phyloP scores from a whole-genome alignment of 2,797 vertebrate genomes.

The Myotis vivesi region DNA sequence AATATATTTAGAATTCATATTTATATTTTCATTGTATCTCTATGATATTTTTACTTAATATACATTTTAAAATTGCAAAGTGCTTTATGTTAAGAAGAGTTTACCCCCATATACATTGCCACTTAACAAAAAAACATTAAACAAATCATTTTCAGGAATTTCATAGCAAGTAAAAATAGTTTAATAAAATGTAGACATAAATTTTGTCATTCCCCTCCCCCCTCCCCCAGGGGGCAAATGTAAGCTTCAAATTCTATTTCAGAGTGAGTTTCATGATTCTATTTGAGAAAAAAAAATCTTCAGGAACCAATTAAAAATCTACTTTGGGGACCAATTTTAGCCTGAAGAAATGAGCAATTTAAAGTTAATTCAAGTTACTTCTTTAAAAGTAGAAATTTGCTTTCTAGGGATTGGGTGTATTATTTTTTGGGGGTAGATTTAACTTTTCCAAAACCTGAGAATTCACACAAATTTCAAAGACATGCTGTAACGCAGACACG shows the following conservation, averaged over 20 bases:
- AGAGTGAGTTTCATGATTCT: conserved; percentile 45
- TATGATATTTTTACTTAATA: not conserved
- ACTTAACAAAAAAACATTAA: not conserved
- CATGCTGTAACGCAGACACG: not conserved
- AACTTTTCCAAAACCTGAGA: not conserved
- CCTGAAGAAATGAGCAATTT: conserved; percentile 35
- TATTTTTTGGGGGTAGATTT: not conserved
- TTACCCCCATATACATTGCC: not conserved
- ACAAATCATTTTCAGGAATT: not conserved
- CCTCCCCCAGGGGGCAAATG: not conserved
- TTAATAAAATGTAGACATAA: not conserved
- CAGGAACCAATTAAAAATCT: conserved; percentile 52
- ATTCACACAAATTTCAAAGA: not conserved
- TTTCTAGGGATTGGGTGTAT: not conserved
- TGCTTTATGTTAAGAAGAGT: not conserved
- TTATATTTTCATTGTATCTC: not conserved
- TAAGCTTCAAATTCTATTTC: conserved; percentile 20
- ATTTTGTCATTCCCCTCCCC: not conserved
- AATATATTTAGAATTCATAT: not conserved
- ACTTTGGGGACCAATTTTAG: conserved; percentile 17
- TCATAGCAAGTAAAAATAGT: not conserved
- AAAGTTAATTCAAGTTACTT: conserved; percentile 43
- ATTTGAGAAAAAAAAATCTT: not conserved
- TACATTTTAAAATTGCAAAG: not conserved
- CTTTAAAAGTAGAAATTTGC: not conserved